Conservation (phyloP, 2,113 vertebrate species). For the Ceyx margarethae region DNA sequence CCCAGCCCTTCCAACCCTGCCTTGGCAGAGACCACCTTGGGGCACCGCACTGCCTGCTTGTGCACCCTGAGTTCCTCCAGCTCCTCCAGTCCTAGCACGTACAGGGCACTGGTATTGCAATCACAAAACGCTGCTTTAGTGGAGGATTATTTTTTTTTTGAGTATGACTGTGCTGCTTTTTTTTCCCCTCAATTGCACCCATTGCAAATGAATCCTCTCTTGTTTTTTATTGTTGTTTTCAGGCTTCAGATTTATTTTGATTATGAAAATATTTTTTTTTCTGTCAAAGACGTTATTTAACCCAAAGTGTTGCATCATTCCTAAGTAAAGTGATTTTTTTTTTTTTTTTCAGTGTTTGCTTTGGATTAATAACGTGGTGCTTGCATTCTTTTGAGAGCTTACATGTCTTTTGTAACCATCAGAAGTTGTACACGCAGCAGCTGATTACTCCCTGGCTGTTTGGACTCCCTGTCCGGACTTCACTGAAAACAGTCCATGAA, state of each 20-base stretch:
- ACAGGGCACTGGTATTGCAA: background rate
- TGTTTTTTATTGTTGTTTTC: background rate
- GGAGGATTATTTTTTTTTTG: background rate
- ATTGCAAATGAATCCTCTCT: background rate
- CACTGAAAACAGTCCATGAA: background rate
- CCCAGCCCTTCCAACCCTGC: background rate
- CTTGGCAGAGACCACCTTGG: background rate
- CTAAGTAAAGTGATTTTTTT: background rate
- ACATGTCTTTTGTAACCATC: conserved; percentile 31
- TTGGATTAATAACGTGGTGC: conserved; percentile 37
- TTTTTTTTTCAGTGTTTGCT: conserved; percentile 19
- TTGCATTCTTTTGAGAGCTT: conserved; percentile 23
- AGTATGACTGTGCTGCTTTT: background rate
- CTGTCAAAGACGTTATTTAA: background rate
- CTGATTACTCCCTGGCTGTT: background rate
- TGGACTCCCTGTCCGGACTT: background rate
- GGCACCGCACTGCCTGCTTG: background rate
- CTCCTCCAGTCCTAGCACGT: background rate
- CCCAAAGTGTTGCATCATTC: conserved; percentile 4
- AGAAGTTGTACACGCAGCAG: background rate
- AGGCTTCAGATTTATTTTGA: background rate
- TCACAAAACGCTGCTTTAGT: fast-evolving
- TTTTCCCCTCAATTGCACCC: fast-evolving
- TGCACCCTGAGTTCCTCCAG: background rate
- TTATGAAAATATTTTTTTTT: background rate